Base-by-base conservation (phyloP, 2,888 invertebrate species). In the Leptopilina syphax region DNA sequence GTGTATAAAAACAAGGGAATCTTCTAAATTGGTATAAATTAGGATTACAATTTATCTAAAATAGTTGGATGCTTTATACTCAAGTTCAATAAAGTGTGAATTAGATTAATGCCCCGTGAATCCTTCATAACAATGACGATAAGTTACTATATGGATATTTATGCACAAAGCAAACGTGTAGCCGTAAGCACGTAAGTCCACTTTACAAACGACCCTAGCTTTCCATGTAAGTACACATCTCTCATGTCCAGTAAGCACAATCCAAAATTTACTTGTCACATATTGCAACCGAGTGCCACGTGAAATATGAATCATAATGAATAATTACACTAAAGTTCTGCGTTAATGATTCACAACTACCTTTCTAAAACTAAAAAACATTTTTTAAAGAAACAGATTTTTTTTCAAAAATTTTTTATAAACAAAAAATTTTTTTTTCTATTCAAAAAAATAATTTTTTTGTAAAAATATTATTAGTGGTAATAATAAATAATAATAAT, bases 111-210 rank as follows among this genome's bases (percentile, higher is more conserved):
- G 77, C 50, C 68, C 41, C 63, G 50, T 50, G 65, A 70, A 50
- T 65, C 67, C 60, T 79, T 47, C 13, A 41, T 60, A 44, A 68
- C 44, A 44, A 77, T 65, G 50, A 50, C 54, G 66, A 68, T 54
- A 7, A 44, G 50, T 77, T 47, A 70, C 13, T 10, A 13, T 73
- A 13, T 73, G 70, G 79, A 63, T 73, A 73, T 57, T 73, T 57
- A 73, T 73, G 57, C 34, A 24, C 54, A n/a, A 73, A 73, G 73
- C 73, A 73, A 73, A 73, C 54, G 27, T 50, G 50, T 27, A n/a
- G 57, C 57, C 80, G 84, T 86, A 87, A 88, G 87, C 85, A 86
- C 85, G 83, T 84, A 85, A 86, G 84, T 86, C 84, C 83, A 86
- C 86, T 85, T 63, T 84, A 87, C 82, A 84, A 82, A 83, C 81